These are phyloP conservation scores for Cephus cinctus DNA, from an alignment of 1,140 invertebrate genomes.

Conservation along the genomic window DNA sequence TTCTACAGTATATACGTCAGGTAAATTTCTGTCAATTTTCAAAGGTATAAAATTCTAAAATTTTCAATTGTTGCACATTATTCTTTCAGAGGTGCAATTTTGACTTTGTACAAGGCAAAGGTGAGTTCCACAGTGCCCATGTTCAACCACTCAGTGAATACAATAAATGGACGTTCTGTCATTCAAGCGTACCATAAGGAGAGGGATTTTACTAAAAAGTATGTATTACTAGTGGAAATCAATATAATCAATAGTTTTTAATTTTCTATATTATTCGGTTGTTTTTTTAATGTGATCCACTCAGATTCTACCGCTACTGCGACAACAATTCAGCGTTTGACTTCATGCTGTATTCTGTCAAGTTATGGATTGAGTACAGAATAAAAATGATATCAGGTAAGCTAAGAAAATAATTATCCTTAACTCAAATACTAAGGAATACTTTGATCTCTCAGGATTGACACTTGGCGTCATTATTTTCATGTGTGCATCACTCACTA, in stretches of 20 bases:
- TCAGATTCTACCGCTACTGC: slow-evolving; percentile 25
- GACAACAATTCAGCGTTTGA: slow-evolving; percentile 26
- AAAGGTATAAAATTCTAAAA: slow-evolving; percentile 1
- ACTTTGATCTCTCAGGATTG: slow-evolving; percentile 14
- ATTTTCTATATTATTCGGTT: neutral
- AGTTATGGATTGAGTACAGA: slow-evolving; percentile 29
- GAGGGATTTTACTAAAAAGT: slow-evolving; percentile 29
- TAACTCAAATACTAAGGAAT: neutral
- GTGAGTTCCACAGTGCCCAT: slow-evolving; percentile 23
- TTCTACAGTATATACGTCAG: slow-evolving; percentile 17
- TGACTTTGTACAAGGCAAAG: slow-evolving; percentile 22
- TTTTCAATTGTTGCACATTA: neutral
- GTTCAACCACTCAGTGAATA: slow-evolving; percentile 23
- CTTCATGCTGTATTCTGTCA: slow-evolving; percentile 28
- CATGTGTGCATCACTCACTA: slow-evolving; percentile 17
- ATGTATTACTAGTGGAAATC: neutral
- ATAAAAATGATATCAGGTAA: slow-evolving; percentile 28
- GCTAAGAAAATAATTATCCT: neutral
- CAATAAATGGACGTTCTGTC: slow-evolving; percentile 22
- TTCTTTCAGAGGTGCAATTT: slow-evolving; percentile 14
- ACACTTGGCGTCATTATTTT: slow-evolving; percentile 19
- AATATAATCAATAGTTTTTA: neutral
- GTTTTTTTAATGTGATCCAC: neutral
- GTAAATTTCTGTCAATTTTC: slow-evolving; percentile 7
- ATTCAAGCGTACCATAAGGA: slow-evolving; percentile 33